These are phyloP conservation scores for Ischnura elegans DNA, from an alignment of 2,888 invertebrate species.

Conservation along the genomic window DNA sequence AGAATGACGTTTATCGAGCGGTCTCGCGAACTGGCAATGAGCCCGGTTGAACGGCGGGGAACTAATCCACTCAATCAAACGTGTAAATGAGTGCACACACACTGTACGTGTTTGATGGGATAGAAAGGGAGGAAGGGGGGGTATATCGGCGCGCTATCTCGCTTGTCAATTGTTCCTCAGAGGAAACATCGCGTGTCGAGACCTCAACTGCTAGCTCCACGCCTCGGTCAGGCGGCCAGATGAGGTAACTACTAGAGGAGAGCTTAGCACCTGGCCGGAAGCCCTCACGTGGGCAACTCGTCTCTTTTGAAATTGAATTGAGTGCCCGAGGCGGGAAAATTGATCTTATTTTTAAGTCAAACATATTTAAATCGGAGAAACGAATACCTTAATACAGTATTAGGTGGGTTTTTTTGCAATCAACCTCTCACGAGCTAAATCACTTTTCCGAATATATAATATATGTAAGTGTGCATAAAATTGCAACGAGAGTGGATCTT, in stretches of 20 bases:
- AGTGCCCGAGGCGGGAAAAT: not conserved
- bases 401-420: too few species aligned
- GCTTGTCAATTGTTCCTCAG: constrained; percentile 55
- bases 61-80: constrained; percentile 60
- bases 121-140: not conserved
- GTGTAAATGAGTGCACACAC: constrained; percentile 52
- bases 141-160: constrained; percentile 18
- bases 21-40: constrained; percentile 44
- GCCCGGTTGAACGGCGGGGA: constrained; percentile 38
- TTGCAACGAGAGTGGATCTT: too few species aligned
- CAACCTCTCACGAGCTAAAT: too few species aligned
- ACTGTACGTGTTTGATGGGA: not conserved
- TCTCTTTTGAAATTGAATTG: constrained; percentile 19
- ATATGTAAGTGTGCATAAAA: too few species aligned
- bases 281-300: not conserved
- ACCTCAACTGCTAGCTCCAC: constrained; percentile 45
- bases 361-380: too few species aligned
- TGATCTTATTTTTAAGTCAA: too few species aligned
- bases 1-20: constrained; percentile 56
- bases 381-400: too few species aligned
- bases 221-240: not conserved
- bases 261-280: constrained; percentile 3
- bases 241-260: constrained; percentile 43
- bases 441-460: too few species aligned
- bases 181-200: constrained; percentile 39